These are phyloP conservation scores for Lycocerus yunnanus DNA, from an alignment of 2,888 invertebrate species.

Conservation along the genomic window DNA sequence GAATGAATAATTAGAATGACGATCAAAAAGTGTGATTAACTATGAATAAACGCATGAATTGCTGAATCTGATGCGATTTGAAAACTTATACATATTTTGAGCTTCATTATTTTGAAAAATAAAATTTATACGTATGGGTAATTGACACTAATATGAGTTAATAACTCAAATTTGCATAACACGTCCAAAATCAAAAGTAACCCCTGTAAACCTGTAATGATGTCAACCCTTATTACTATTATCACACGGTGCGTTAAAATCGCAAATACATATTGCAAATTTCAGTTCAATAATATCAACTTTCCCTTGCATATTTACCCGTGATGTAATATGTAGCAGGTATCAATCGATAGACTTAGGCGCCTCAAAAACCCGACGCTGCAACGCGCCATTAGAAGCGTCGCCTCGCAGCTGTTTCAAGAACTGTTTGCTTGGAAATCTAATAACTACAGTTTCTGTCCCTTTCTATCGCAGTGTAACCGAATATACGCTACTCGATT, in stretches of 20 bases:
- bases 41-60: background rate
- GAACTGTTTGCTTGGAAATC: slow-evolving; percentile 53
- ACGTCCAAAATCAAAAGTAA: background rate
- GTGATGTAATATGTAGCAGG: slow-evolving; percentile 32
- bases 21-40: background rate
- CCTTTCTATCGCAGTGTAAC: slow-evolving; percentile 33
- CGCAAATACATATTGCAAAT: background rate
- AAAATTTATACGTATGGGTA: background rate
- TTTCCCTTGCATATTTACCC: slow-evolving; percentile 16
- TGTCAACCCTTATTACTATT: background rate
- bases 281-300: background rate
- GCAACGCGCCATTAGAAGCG: slow-evolving; percentile 45
- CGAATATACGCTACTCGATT: slow-evolving; percentile 20
- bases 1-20: background rate
- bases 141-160: background rate
- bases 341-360: slow-evolving; percentile 50
- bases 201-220: background rate
- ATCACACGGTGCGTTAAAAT: background rate
- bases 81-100: background rate
- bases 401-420: slow-evolving; percentile 53
- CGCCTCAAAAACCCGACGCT: slow-evolving; percentile 45
- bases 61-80: background rate
- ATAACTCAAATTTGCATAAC: background rate
- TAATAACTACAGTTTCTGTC: slow-evolving; percentile 48
- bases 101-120: background rate